Percentiles rank a stretch among this genome's conserved stretches.
Evolutionary conservation across 2,888 invertebrate genomes (phyloP).

Genomic region (Agrochola lychnidis): DNA sequence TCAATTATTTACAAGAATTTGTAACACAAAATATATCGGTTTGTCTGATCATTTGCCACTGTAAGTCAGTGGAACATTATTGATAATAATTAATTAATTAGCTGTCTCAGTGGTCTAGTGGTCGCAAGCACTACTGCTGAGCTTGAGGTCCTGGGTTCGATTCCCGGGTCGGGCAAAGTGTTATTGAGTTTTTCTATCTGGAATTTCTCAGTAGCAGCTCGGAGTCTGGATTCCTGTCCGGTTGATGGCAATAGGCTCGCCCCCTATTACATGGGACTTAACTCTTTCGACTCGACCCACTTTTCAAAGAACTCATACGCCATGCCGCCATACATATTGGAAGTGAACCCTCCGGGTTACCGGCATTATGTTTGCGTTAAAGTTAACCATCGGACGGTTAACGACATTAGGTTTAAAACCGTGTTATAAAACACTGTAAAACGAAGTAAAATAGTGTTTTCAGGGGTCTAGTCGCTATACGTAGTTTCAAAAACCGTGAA

Average conservation of each 20-base stretch:
- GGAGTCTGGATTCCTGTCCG: too few relatives aligned
- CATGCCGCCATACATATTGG: too few relatives aligned
- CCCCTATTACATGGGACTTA: not conserved
- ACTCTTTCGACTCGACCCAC: not conserved
- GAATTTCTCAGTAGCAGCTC: not conserved
- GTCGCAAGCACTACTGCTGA: not conserved
- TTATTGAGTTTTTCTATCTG: not conserved
- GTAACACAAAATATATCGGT: slow-evolving; percentile 13
- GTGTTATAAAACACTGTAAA: too few relatives aligned
- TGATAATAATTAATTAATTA: not conserved
- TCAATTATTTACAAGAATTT: slow-evolving; percentile 15
- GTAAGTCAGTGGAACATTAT: slow-evolving; percentile 8
- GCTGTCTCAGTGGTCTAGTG: not conserved
- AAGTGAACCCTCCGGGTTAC: too few relatives aligned
- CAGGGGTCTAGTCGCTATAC: too few relatives aligned
- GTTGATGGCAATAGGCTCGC: not conserved
- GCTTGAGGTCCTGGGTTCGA: not conserved
- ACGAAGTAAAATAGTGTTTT: too few relatives aligned
- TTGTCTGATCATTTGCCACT: slow-evolving; percentile 4
- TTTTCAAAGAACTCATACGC: too few relatives aligned
- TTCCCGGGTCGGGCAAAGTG: too few relatives aligned
- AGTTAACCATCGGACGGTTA: too few relatives aligned
- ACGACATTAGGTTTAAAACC: too few relatives aligned
- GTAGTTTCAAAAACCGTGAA: too few relatives aligned
- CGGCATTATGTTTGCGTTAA: too few relatives aligned